Evolutionary conservation across 2,888 invertebrate genomes (phyloP), one percentile per base, ranked within the genome.

Genomic region (Keiferia lycopersicella): DNA sequence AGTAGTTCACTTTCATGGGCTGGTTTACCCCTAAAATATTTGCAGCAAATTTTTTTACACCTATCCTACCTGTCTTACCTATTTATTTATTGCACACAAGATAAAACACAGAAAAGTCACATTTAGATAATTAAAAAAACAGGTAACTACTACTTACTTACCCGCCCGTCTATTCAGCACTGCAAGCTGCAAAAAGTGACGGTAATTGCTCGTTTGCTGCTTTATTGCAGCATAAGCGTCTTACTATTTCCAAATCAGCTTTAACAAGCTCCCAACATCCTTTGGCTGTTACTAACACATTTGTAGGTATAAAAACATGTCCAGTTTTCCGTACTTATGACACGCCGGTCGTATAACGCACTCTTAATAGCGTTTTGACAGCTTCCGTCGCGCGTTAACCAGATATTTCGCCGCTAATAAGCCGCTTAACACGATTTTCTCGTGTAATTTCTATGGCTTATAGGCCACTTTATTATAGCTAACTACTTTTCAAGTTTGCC

Each of bases 331-430:
- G 56, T n/a, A 45, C 45, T 34, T 10, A 34, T 7, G 8, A 34
- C 34, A 34, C 34, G 34, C 7, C 34, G 34, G 34, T 34, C 34
- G 10, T 34, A 34, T 34, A 34, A 69, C 72, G 67, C 41, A 48
- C 62, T 71, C 71, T 78, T 84, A 86, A 86, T 84, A 81, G 83
- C 82, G 73, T 67, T 70, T 69, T 71, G 76, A 73, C 70, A 72
- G 79, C 83, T 83, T 84, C 80, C 80, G 78, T 71, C 73, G 76
- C 74, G 76, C 76, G 78, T 74, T 80, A 72, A 73, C 70, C 65
- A 67, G 69, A 73, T 76, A 75, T 80, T 74, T 76, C 77, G 38
- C 69, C 69, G 71, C 78, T 86, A 83, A 87, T 85, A 82, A 83
- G 79, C 76, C 74, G 73, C 71, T 73, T 69, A 68, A 64, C 56